These are phyloP conservation scores for Erythrolamprus reginae DNA, from an alignment of 2,113 vertebrate species.

Conservation along the genomic window DNA sequence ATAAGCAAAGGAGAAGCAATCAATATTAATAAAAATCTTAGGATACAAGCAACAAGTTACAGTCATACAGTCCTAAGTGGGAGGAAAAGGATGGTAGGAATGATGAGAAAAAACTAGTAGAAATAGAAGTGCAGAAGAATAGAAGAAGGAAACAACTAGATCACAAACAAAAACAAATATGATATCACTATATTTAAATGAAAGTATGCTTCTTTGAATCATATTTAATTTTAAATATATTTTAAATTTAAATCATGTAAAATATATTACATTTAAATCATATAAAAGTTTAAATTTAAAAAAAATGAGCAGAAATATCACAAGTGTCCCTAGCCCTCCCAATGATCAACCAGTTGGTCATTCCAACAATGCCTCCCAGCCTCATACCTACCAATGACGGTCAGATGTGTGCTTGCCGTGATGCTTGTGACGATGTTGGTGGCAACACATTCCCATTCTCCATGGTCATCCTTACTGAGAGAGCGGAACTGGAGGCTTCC, in stretches of 20 bases:
- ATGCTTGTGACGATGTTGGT: constrained; percentile 98
- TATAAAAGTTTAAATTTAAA: not conserved
- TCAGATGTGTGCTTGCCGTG: constrained; percentile 97
- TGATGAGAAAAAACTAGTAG: too few relatives aligned
- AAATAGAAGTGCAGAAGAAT: too few relatives aligned
- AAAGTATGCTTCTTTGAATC: too few relatives aligned
- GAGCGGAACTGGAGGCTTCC: constrained; percentile 96
- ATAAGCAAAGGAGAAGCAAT: too few relatives aligned
- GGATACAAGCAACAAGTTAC: too few relatives aligned
- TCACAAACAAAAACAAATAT: not conserved
- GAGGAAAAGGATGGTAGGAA: too few relatives aligned
- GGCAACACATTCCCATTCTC: constrained; percentile 98
- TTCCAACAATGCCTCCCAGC: not conserved
- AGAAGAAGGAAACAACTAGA: not conserved
- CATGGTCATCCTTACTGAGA: constrained; percentile 97
- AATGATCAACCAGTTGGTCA: not conserved
- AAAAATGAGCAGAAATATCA: not conserved
- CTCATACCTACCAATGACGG: constrained; percentile 92
- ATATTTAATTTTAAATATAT: too few relatives aligned
- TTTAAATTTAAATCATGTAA: too few relatives aligned
- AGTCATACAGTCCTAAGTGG: too few relatives aligned
- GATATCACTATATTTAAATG: not conserved
- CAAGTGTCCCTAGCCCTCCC: not conserved
- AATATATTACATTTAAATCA: too few relatives aligned
- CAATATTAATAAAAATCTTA: too few relatives aligned